Evolutionary conservation across 2,797 vertebrate species (phyloP), one percentile per base, ranked within the genome.

Genomic region (Gallirallus australis): DNA sequence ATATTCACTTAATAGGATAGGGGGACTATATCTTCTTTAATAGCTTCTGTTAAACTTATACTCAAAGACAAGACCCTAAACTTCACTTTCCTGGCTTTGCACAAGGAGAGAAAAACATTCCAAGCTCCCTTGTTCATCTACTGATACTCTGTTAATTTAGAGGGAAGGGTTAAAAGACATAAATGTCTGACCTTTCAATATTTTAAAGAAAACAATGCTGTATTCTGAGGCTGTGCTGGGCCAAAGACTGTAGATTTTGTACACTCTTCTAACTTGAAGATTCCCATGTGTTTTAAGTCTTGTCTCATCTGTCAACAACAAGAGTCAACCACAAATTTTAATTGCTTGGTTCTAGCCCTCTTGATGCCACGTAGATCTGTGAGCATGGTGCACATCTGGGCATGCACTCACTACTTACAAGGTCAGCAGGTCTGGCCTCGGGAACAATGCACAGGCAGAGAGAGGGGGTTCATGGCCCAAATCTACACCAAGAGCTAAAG

Each of bases 271-370:
- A 66, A 88, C 91, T 94, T 96, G 89, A 96, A 93, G 93, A 97
- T 96, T 97, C 95, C 96, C 96, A 96, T 95, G 94, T 96, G 94
- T 96, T 97, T 97, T 86, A 91, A 92, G 94, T 88, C 89, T 95
- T 31, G 12, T 94, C 94, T 96, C 90, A 95, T 95, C 96, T 97
- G 95, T 97, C 96, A 95, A 71, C 94, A 90, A 40, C 37, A 82
- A 95, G 94, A 93, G 84, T 95, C 81, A 77, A 66, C 89, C 88
- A 83, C 94, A 94, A 69, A 68, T 92, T 94, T 93, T 94, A 96
- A 94, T 94, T 96, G 90, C 70, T 92, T 85, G 89, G 81, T 77
- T 57, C 6, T 87, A 66, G 64, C 71, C 54, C 35, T 79, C 66
- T 76, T 87, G 61, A 65, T 89, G 86, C 85, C 87, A 91, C 35